Conservation (phyloP, 2,888 invertebrate species). For the Tipula vernalis region DNA sequence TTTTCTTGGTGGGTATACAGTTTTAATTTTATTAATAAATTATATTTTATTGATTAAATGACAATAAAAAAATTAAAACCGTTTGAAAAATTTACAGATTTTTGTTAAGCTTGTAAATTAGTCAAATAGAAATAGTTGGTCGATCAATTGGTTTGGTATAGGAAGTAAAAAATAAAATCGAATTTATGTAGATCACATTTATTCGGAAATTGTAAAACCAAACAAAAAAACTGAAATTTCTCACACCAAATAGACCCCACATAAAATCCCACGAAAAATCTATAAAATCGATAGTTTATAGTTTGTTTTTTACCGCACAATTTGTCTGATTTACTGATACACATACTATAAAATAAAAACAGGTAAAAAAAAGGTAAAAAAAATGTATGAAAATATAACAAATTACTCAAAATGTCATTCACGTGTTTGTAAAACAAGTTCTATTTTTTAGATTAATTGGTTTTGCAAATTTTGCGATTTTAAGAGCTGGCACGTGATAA, state of each 20-base stretch:
- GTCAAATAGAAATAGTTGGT: not conserved
- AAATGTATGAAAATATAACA: not conserved
- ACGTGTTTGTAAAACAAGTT: not conserved
- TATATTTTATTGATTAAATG: not conserved
- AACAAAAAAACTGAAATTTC: not conserved
- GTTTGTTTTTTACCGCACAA: not conserved
- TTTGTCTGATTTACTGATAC: not conserved
- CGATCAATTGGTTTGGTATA: not conserved
- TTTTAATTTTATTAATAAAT: not conserved
- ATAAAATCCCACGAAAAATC: not conserved
- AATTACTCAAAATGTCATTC: constrained; percentile 4
- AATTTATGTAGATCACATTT: not conserved
- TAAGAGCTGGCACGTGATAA: not conserved
- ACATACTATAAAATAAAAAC: not conserved
- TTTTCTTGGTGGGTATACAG: not conserved
- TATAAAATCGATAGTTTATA: not conserved
- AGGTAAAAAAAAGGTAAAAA: not conserved
- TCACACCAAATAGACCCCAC: not conserved
- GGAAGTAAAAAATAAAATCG: not conserved
- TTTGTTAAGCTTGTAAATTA: not conserved
- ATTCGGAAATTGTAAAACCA: not conserved
- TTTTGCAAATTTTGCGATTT: not conserved
- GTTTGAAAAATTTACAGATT: not conserved
- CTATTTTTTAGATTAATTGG: not conserved
- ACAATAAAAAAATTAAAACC: not conserved